Conservation (phyloP, 1,140 invertebrate genomes). For the Leptopilina clavipes region DNA sequence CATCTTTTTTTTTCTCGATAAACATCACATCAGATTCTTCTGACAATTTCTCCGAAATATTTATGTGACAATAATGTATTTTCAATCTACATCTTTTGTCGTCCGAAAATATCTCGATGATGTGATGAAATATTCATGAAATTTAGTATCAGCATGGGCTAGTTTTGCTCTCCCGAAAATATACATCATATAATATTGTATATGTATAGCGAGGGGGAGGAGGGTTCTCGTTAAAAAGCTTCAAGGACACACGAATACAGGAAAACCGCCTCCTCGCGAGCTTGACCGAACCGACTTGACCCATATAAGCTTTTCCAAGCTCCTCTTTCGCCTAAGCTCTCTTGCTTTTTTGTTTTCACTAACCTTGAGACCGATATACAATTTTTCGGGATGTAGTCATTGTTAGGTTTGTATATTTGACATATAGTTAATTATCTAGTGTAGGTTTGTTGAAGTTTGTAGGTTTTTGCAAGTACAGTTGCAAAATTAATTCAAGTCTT, state of each 20-base stretch:
- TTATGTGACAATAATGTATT: background rate
- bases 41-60: too few relatives aligned
- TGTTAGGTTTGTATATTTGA: too few relatives aligned
- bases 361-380: background rate
- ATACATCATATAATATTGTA: background rate
- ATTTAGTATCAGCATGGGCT: background rate
- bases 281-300: constrained; percentile 31
- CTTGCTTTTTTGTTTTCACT: background rate
- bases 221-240: constrained; percentile 22
- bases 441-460: too few relatives aligned
- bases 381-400: too few relatives aligned
- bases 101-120: background rate
- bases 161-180: constrained; percentile 19
- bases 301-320: constrained; percentile 18
- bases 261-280: constrained; percentile 16
- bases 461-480: too few relatives aligned
- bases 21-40: too few relatives aligned
- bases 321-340: constrained; percentile 3
- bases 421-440: too few relatives aligned
- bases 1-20: too few relatives aligned
- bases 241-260: constrained; percentile 20
- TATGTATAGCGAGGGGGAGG: too few relatives aligned
- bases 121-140: constrained; percentile 7
- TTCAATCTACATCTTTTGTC: constrained; percentile 3
- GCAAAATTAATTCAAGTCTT: too few relatives aligned